These are phyloP conservation scores for Andrena marginata DNA, from an alignment of 2,888 invertebrate species.

Conservation along the genomic window DNA sequence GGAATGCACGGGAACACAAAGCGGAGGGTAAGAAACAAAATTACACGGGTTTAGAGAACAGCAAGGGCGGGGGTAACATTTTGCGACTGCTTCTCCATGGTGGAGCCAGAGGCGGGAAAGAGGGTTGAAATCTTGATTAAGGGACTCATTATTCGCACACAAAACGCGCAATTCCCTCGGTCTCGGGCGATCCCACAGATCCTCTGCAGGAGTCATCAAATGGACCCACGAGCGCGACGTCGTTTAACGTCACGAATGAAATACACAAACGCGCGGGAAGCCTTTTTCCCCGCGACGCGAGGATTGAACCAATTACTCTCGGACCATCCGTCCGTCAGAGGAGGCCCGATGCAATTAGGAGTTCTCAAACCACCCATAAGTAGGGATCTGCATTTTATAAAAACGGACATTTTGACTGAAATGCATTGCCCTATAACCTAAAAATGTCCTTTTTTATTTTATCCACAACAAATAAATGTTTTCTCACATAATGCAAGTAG, in stretches of 20 bases:
- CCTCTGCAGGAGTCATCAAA: neutral
- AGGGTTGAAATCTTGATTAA: slow-evolving; percentile 12
- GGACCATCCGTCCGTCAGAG: neutral
- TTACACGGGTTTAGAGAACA: slow-evolving; percentile 2
- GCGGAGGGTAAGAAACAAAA: neutral
- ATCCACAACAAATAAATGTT: no score
- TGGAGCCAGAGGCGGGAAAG: neutral
- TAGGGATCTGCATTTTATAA: no score
- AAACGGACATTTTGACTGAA: no score
- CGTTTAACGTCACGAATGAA: neutral
- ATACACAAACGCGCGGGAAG: neutral
- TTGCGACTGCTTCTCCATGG: neutral
- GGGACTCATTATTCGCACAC: slow-evolving; percentile 13
- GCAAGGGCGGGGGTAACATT: neutral
- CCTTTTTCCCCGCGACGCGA: neutral
- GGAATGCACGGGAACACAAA: neutral
- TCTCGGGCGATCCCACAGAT: neutral
- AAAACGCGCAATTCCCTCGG: neutral
- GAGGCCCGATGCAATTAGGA: neutral
- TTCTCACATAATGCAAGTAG: no score
- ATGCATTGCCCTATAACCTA: no score
- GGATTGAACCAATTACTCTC: neutral
- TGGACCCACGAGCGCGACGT: neutral
- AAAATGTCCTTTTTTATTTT: no score
- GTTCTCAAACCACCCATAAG: neutral